Percentiles rank a stretch among this genome's conserved stretches.
These are phyloP conservation scores for Prorops nasuta DNA, from an alignment of 1,140 invertebrate species.

Conservation along the genomic window DNA sequence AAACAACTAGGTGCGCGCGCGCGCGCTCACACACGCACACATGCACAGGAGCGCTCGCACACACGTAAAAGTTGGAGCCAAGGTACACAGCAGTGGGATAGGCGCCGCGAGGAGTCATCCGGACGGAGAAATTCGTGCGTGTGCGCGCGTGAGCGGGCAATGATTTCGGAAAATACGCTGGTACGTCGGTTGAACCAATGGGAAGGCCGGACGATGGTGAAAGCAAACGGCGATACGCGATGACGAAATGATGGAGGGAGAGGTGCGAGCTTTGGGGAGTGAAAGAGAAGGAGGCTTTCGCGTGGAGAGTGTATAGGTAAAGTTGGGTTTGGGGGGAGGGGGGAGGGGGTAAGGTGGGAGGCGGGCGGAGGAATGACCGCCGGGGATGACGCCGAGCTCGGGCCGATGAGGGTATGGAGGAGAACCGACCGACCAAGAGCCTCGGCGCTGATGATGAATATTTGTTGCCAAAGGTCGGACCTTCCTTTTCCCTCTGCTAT, in stretches of 20 bases:
- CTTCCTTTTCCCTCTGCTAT: constrained; percentile 36
- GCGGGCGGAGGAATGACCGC: constrained; percentile 21
- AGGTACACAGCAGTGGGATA: too few species aligned
- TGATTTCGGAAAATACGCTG: constrained; percentile 42
- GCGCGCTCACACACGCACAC: constrained; percentile 9
- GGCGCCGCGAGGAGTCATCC: constrained; percentile 11
- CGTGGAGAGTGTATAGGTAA: constrained; percentile 2
- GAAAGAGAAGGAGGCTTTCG: not conserved
- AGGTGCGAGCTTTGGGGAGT: constrained; percentile 7
- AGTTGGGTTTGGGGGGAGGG: not conserved
- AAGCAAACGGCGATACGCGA: constrained; percentile 29
- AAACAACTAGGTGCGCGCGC: too few species aligned
- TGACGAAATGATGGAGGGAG: constrained; percentile 37
- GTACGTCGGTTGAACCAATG: constrained; percentile 31
- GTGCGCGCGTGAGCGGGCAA: constrained; percentile 33
- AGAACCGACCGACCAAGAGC: constrained; percentile 22
- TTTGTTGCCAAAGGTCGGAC: constrained; percentile 36
- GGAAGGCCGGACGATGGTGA: constrained; percentile 23
- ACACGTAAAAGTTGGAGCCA: too few species aligned
- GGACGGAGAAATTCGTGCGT: constrained; percentile 7
- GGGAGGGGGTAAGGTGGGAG: constrained; percentile 7
- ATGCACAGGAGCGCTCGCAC: constrained; percentile 1
- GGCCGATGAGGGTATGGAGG: constrained; percentile 10
- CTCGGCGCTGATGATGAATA: constrained; percentile 42
- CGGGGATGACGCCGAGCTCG: constrained; percentile 21